Base-by-base conservation (phyloP, 2,113 vertebrate species). In the Anhinga rufa region DNA sequence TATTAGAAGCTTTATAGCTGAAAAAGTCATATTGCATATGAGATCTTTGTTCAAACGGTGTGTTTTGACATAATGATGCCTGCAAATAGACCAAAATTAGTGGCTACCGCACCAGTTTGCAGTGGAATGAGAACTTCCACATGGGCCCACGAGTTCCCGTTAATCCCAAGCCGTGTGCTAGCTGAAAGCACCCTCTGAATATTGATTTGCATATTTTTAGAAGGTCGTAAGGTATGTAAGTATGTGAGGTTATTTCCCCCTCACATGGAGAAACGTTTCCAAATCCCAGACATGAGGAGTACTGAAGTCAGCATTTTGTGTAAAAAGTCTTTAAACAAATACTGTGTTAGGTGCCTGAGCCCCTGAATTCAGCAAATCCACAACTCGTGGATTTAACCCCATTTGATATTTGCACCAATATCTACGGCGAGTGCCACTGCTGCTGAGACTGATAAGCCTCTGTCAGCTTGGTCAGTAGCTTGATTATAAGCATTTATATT, bases 341-440 rank as follows among this genome's bases (percentile, higher is more conserved):
- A 52, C 34, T 19, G 17, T 1, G 0, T 51, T 84, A 28, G 8
- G 10, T 32, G 14, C 25, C 40, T 31, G 32, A 64, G 19, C 10
- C 9, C 15, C 20, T 2, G 0, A 32, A 34, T 48, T 87, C 75
- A 44, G 34, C 48, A 71, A 60, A 66, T 61, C 32, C 60, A 51
- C 17, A 74, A 17, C 15, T 46, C 3, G 1, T 5, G 28, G 42
- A 31, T 68, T 88, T 57, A 28, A 44, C 32, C 9, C 32, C 17
- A 4, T 29, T 60, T 87, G 36, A 24, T 68, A 32, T 14, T 69
- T 74, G 19, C 2, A 2, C 40, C 32, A 32, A 3, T 49, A 55
- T 19, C 83, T 74, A 26, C 9, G 2, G 17, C 1, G 6, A 68
- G 26, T 22, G 46, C 38, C 2, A 1, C 38, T 1, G 3, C 42